phyloP scores from a whole-genome alignment of 2,797 vertebrate genomes.

The Coccyzus lansbergi region DNA sequence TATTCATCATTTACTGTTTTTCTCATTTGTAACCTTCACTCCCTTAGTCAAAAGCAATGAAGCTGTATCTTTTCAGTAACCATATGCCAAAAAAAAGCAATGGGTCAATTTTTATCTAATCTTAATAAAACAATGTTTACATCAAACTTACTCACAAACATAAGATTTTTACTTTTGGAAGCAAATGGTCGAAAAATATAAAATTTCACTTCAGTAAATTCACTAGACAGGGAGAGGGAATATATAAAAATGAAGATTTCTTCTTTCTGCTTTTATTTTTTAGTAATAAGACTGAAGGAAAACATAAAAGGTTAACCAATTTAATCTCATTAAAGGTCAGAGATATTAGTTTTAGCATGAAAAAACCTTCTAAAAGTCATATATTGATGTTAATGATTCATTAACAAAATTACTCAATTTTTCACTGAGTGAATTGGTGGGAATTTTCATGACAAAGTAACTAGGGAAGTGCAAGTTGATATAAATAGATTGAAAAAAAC shows the following conservation, averaged over 20 bases:
- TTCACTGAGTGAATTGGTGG: not conserved
- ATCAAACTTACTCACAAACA: not conserved
- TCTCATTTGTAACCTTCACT: slow-evolving; percentile 8
- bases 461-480: not conserved
- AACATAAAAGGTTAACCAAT: not conserved
- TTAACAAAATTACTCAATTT: not conserved
- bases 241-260: not conserved
- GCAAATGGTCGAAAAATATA: not conserved
- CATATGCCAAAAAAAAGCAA: not conserved
- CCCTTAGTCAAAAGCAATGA: not conserved
- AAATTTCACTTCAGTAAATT: not conserved
- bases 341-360: not conserved
- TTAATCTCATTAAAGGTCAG: not conserved
- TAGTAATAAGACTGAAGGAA: not conserved
- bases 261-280: not conserved
- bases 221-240: not conserved
- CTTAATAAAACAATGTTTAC: slow-evolving; percentile 19
- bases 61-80: not conserved
- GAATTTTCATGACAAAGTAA: not conserved
- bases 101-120: slow-evolving; percentile 18
- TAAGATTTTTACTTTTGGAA: not conserved
- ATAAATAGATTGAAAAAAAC: not conserved
- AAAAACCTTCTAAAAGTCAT: not conserved
- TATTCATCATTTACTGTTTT: slow-evolving; percentile 27
- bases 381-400: not conserved